Base-by-base conservation (phyloP, 1,140 invertebrate species). In the Pemphigus obesinymphae region DNA sequence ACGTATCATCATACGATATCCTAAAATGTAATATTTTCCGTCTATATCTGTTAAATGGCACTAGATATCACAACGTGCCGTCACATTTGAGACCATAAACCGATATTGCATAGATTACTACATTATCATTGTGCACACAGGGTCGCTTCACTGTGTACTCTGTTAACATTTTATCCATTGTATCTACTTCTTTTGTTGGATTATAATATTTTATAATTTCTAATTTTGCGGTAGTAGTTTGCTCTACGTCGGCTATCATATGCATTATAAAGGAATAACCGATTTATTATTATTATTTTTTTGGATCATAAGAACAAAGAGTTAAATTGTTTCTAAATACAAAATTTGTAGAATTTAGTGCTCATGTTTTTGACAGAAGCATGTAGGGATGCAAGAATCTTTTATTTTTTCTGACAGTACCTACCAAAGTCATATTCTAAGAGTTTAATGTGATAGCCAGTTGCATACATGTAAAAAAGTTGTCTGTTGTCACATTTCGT, bases 381-480 rank as follows among this genome's bases (percentile, higher is more conserved):
- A 63, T 63, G 10, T 37, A 34, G 29, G 4, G 2, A 1, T 1
- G 20, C 15, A 63, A 13, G n/a, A n/a, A n/a, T n/a, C n/a, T n/a
- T n/a, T n/a, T n/a, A n/a, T n/a, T n/a, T n/a, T n/a, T n/a, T n/a
- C n/a, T n/a, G n/a, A n/a, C n/a, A n/a, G n/a, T n/a, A n/a, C n/a
- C n/a, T n/a, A n/a, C n/a, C n/a, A n/a, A 17, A 63, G 34, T 31
- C 86, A 68, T 68, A 68, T 68, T 68, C 17, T 34, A 68, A 31
- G 29, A 63, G 13, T 68, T 68, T 10, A 68, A 40, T 68, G 6
- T 40, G 1, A 15, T 75, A 53, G 72, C 72, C 58, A 87, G 61
- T 43, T 85, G 84, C 55, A 88, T 73, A 10, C 84, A 85, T 6
- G 86, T 87, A 83, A 87, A 88, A 85, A 86, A 88, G 53, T 88